These are phyloP conservation scores for Limosa lapponica DNA, from an alignment of 2,797 vertebrate species.

Conservation along the genomic window DNA sequence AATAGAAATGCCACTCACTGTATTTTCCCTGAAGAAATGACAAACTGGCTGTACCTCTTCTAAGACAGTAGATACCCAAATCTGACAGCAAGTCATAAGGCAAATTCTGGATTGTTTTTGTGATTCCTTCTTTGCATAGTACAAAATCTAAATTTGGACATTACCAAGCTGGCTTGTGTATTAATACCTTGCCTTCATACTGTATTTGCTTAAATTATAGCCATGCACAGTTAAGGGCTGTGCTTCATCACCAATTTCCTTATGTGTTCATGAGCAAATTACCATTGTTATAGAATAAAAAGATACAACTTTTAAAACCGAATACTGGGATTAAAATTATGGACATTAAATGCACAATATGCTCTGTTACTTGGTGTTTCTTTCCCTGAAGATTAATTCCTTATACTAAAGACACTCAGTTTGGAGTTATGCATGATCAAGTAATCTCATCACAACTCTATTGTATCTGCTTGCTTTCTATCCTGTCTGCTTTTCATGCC, in stretches of 20 bases:
- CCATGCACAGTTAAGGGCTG: background rate
- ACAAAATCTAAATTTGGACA: background rate
- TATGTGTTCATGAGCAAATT: background rate
- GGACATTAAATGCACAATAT: background rate
- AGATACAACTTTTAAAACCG: background rate
- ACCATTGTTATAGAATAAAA: background rate
- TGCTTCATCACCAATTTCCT: background rate
- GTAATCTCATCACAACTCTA: background rate
- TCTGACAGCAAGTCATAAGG: background rate
- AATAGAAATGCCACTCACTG: constrained; percentile 58
- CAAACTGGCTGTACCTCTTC: background rate
- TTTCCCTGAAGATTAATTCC: background rate
- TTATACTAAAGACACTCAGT: background rate
- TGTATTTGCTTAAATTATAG: background rate
- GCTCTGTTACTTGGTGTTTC: background rate
- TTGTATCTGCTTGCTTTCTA: background rate
- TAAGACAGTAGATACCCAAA: background rate
- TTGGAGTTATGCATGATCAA: background rate
- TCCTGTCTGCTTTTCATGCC: background rate
- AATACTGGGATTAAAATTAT: background rate
- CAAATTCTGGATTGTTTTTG: background rate
- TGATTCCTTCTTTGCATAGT: background rate
- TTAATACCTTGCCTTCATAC: background rate
- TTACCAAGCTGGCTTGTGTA: background rate
- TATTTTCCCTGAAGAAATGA: background rate